Evolutionary conservation across 1,140 invertebrate genomes (phyloP), one percentile per base, ranked within the genome.

Genomic region (Drosophila rufa): DNA sequence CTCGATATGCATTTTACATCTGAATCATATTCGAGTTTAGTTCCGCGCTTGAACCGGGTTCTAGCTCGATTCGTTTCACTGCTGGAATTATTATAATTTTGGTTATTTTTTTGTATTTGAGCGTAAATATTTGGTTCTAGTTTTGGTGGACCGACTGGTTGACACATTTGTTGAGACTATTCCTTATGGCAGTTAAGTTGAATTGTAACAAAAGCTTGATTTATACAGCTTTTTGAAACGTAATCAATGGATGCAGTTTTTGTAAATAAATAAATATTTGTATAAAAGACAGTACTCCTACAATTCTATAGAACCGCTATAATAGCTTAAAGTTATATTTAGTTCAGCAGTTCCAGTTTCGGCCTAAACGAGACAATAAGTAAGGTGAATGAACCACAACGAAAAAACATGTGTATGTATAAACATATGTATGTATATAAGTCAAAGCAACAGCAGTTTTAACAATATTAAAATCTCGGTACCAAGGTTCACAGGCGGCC

Each of bases 321-420:
- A n/a, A 33, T 61, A 36, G 11, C 56, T n/a, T 42, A 11, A 33
- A 45, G 30, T 19, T 25, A 57, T 12, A 30, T 47, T 66, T 68
- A 47, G 45, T 67, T 25, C 1, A 67, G 11, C 36, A 47, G 22
- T 42, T 58, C 73, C 55, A 68, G 77, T 74, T 80, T 73, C 62
- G 43, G 61, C 46, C 45, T 42, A 36, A 33, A 48, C 58, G 30
- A 45, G 75, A 70, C 17, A 42, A 42, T 14, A 45, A 17, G 5
- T 15, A 65, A 76, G 82, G 82, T 86, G 70, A 86, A 87, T 79
- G 82, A 86, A 87, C 70, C 36, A 40, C 36, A 75, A 42, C 30
- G 19, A 46, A 33, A 67, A 8, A 62, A 61, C 43, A 56, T 11
- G 48, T 25, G 22, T 25, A 25, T 25, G 22, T 25, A 25, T 25